Evolutionary conservation across 2,113 vertebrate species (phyloP).

Genomic region (Corydoras maculifer): DNA sequence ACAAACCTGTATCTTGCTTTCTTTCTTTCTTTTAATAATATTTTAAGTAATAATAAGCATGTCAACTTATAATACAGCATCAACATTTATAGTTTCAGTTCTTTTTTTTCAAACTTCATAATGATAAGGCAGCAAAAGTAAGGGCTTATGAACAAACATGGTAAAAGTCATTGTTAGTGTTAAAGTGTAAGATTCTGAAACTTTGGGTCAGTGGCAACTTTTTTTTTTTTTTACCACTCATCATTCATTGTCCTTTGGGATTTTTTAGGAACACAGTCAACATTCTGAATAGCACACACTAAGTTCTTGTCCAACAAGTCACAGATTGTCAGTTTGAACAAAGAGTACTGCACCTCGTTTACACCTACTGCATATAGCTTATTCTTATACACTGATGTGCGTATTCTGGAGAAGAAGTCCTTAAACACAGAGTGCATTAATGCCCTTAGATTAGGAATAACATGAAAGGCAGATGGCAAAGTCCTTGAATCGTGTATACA

Average conservation of each 20-base stretch:
- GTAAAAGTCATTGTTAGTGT: conserved; percentile 21
- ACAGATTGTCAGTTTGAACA: conserved; percentile 8
- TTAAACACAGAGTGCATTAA: conserved; percentile 29
- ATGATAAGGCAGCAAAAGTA: conserved; percentile 58
- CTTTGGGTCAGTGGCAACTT: not conserved
- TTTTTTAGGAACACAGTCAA: conserved; percentile 2
- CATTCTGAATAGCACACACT: conserved; percentile 1
- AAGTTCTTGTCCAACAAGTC: conserved; percentile 18
- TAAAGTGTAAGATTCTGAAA: not conserved
- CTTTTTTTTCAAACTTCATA: conserved; percentile 43
- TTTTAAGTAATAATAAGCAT: conserved; percentile 64
- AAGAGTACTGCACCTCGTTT: not conserved
- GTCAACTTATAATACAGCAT: conserved; percentile 49
- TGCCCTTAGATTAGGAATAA: conserved; percentile 23
- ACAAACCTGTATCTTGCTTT: conserved; percentile 39
- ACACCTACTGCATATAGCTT: no score
- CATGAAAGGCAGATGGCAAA: no score
- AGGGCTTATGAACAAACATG: conserved; percentile 25
- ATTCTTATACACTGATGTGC: not conserved
- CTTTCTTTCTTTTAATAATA: conserved; percentile 55
- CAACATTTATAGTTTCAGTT: conserved; percentile 49
- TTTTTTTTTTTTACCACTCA: not conserved
- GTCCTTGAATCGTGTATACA: no score
- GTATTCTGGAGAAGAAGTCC: conserved; percentile 5
- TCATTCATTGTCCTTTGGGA: not conserved